A percentile compares a stretch with the other conserved stretches of the same genome.
Conservation (phyloP, 2,113 vertebrate genomes). For the Trichechus manatus region DNA sequence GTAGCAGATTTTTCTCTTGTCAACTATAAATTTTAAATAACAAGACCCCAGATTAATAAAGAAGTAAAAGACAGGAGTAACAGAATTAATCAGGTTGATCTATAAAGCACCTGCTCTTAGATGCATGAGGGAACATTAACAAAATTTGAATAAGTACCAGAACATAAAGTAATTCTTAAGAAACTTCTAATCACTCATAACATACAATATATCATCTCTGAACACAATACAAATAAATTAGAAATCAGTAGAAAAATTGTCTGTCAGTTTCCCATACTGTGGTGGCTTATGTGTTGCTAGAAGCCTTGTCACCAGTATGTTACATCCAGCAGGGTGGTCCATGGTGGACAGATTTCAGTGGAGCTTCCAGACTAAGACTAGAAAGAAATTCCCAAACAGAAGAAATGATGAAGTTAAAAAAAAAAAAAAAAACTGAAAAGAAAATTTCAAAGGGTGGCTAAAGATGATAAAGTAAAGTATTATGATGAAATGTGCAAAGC, state of each 20-base stretch:
- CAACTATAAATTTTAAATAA: background rate
- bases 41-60: background rate
- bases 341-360: too few relatives aligned
- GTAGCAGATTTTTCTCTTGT: background rate
- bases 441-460: too few relatives aligned
- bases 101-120: background rate
- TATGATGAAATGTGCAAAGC: too few relatives aligned
- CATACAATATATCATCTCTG: background rate
- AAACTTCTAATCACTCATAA: background rate
- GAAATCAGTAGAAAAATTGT: background rate
- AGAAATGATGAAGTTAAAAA: too few relatives aligned
- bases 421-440: too few relatives aligned
- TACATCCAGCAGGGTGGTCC: too few relatives aligned
- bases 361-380: too few relatives aligned
- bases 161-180: slow-evolving; percentile 27
- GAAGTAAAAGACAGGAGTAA: background rate
- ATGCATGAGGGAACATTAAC: background rate
- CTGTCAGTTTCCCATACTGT: too few relatives aligned
- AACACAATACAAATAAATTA: background rate
- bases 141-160: background rate
- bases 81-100: background rate
- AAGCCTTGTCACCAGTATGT: too few relatives aligned
- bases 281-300: too few relatives aligned
- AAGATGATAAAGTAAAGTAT: too few relatives aligned
- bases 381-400: too few relatives aligned